phyloP scores from a whole-genome alignment of 2,888 invertebrate genomes.

The Drosophila mimica region DNA sequence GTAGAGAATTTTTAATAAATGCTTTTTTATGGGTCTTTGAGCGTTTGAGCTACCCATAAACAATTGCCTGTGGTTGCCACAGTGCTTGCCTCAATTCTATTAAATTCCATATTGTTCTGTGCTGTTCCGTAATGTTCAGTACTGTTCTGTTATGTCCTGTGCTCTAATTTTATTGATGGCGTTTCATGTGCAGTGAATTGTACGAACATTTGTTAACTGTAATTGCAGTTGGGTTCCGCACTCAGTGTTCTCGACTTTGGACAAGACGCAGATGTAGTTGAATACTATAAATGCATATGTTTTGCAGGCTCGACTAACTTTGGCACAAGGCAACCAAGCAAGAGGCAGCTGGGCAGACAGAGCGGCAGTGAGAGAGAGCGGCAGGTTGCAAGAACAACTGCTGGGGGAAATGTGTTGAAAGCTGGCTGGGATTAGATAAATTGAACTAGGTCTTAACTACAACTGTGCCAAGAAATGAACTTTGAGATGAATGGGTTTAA shows the following conservation, averaged over 20 bases:
- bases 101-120: conserved; percentile 1
- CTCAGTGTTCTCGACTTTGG: conserved; percentile 33
- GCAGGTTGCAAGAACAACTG: background rate
- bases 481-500: conserved; percentile 38
- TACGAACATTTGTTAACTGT: conserved; percentile 71
- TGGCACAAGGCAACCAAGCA: conserved; percentile 44
- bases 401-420: conserved; percentile 33
- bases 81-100: background rate
- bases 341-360: conserved; percentile 16
- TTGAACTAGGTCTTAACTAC: conserved; percentile 35
- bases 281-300: conserved; percentile 64
- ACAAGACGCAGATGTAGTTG: conserved; percentile 48
- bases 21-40: conserved; percentile 44
- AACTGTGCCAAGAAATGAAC: conserved; percentile 41
- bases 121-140: background rate
- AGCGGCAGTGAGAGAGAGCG: background rate
- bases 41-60: conserved; percentile 48
- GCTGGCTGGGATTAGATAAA: conserved; percentile 46
- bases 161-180: conserved; percentile 76
- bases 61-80: conserved; percentile 49
- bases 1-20: conserved; percentile 82
- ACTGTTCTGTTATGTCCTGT: conserved; percentile 50
- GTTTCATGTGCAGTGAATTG: conserved; percentile 74
- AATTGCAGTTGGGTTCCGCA: conserved; percentile 65
- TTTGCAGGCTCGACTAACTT: conserved; percentile 55